These are phyloP conservation scores for Heliopora coerulea DNA, from an alignment of 92 coral and sea anemone species.

Conservation along the genomic window DNA sequence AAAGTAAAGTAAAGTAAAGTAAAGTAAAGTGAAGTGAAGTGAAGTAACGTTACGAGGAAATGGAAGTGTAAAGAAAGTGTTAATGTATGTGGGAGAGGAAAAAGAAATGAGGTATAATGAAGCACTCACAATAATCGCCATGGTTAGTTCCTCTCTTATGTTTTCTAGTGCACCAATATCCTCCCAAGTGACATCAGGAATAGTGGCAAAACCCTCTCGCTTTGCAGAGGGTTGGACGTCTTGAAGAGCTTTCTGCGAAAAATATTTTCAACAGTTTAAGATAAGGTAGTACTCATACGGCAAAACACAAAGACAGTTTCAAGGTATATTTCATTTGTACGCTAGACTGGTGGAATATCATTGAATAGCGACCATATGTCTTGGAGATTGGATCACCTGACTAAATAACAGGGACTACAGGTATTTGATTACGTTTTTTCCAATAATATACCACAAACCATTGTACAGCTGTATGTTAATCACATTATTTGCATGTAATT, in stretches of 20 bases:
- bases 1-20: too few relatives aligned
- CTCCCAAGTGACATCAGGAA: constrained; percentile 95
- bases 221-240: constrained; percentile 96
- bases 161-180: constrained; percentile 92
- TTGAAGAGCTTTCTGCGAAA: constrained; percentile 65
- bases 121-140: constrained; percentile 84
- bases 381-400: too few relatives aligned
- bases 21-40: neutral
- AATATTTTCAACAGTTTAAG: neutral
- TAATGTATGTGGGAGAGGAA: neutral
- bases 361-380: too few relatives aligned
- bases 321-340: too few relatives aligned
- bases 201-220: constrained; percentile 96
- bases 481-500: neutral
- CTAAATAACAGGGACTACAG: too few relatives aligned
- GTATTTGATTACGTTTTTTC: too few relatives aligned
- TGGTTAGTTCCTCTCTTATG: constrained; percentile 80
- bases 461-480: neutral
- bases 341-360: too few relatives aligned
- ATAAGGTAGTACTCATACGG: too few relatives aligned
- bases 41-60: neutral
- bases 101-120: neutral
- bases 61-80: too few relatives aligned
- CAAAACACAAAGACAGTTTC: too few relatives aligned
- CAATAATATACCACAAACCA: too few relatives aligned